Evolutionary conservation across 2,797 vertebrate genomes (phyloP).

Genomic region (Kryptolebias ocellatus): DNA sequence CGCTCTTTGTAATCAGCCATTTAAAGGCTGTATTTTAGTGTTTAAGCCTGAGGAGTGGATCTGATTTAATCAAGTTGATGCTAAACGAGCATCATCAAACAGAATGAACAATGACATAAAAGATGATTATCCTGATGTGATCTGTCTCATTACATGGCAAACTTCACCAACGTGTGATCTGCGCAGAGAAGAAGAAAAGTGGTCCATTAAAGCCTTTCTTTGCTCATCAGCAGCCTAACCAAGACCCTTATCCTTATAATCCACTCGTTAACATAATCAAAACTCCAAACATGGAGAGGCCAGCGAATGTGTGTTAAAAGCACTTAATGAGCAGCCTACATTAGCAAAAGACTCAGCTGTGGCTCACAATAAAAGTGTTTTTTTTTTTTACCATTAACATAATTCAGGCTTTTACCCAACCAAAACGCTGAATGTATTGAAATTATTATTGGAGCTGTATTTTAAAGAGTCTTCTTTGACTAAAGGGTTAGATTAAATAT

Average conservation of each 20-base stretch:
- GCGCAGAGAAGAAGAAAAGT: constrained; percentile 54
- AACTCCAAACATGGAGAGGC: constrained; percentile 52
- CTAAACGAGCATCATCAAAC: constrained; percentile 50
- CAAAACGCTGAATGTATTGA: constrained; percentile 31
- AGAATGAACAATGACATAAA: constrained; percentile 66
- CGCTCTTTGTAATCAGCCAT: constrained; percentile 26
- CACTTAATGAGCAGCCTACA: constrained; percentile 68
- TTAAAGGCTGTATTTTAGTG: constrained; percentile 33
- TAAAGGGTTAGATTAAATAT: no score
- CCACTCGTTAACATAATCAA: constrained; percentile 78
- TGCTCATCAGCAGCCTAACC: constrained; percentile 64
- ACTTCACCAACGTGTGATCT: constrained; percentile 72
- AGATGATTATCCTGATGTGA: constrained; percentile 74
- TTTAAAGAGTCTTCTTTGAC: no score
- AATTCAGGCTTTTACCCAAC: constrained; percentile 30
- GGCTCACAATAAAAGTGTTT: constrained; percentile 48
- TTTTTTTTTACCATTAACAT: constrained; percentile 46
- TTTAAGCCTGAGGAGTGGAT: constrained; percentile 30
- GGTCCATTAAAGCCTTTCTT: constrained; percentile 75
- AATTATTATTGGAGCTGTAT: not conserved
- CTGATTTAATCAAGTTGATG: constrained; percentile 52
- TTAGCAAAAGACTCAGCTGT: constrained; percentile 59
- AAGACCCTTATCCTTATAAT: constrained; percentile 71
- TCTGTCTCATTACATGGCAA: constrained; percentile 74
- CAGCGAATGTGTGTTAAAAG: constrained; percentile 68